Conservation (phyloP, 2,888 invertebrate species). For the Tetrapedia diversipes region DNA sequence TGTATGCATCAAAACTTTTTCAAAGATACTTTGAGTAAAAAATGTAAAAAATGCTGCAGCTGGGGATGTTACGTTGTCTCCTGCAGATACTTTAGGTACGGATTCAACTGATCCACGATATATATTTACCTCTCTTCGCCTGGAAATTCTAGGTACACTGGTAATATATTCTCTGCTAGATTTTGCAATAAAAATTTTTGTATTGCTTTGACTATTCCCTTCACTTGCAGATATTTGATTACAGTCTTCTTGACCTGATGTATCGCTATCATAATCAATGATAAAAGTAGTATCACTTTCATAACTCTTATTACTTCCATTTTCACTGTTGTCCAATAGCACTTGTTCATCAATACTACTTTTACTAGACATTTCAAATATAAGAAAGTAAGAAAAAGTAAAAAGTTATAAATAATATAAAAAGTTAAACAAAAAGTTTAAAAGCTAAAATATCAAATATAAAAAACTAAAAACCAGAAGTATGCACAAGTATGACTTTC, state of each 20-base stretch:
- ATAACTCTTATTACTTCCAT: background rate
- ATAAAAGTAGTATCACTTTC: background rate
- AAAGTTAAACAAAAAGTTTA: too few species aligned
- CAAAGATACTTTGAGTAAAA: background rate
- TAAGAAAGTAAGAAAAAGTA: too few species aligned
- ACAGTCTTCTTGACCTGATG: background rate
- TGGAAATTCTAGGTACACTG: background rate
- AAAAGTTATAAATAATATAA: too few species aligned
- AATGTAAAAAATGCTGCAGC: background rate
- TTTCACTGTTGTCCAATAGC: background rate
- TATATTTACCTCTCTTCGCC: background rate
- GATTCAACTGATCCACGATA: background rate
- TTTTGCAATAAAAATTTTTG: conserved; percentile 4
- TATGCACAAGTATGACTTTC: too few species aligned
- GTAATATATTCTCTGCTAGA: conserved; percentile 3
- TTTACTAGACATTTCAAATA: background rate
- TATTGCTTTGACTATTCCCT: background rate
- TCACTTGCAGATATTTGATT: background rate
- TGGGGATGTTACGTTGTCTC: background rate
- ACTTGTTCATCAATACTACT: background rate
- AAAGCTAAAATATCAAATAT: too few species aligned
- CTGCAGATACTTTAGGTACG: background rate
- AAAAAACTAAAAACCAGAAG: too few species aligned
- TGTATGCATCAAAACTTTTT: background rate
- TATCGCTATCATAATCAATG: background rate